Evolutionary conservation across 2,888 invertebrate species (phyloP).

Genomic region (Drosophila yooni): DNA sequence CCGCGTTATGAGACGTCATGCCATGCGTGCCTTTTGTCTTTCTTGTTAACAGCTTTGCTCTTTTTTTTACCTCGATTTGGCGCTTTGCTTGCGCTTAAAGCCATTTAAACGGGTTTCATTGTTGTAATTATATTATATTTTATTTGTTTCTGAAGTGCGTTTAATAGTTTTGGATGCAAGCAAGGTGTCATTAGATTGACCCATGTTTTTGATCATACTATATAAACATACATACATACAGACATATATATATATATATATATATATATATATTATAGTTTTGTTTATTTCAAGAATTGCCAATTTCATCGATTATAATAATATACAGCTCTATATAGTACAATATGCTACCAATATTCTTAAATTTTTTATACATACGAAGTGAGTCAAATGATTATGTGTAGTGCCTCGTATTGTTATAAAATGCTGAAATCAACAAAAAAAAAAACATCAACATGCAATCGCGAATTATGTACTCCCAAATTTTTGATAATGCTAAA

Average conservation of each 20-base stretch:
- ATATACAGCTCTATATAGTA: slow-evolving; percentile 62
- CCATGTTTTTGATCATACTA: slow-evolving; percentile 25
- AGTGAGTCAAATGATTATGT: slow-evolving; percentile 39
- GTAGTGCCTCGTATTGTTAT: slow-evolving; percentile 46
- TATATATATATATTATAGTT: neutral
- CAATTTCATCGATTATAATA: slow-evolving; percentile 53
- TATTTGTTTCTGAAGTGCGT: slow-evolving; percentile 49
- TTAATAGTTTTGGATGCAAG: slow-evolving; percentile 49
- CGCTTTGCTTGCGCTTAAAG: slow-evolving; percentile 55
- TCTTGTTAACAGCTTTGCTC: slow-evolving; percentile 63
- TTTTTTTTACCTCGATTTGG: slow-evolving; percentile 45
- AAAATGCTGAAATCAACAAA: slow-evolving; percentile 34
- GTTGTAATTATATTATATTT: slow-evolving; percentile 58
- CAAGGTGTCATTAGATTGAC: slow-evolving; percentile 39
- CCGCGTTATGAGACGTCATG: slow-evolving; percentile 87
- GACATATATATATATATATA: slow-evolving; percentile 26
- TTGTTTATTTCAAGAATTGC: slow-evolving; percentile 45
- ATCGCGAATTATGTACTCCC: slow-evolving; percentile 48
- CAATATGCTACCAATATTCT: slow-evolving; percentile 65
- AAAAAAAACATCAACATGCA: slow-evolving; percentile 23
- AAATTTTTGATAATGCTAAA: slow-evolving; percentile 48
- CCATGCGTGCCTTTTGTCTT: slow-evolving; percentile 18
- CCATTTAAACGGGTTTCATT: slow-evolving; percentile 42
- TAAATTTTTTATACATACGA: slow-evolving; percentile 51
- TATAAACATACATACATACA: slow-evolving; percentile 22